Evolutionary conservation across 2,888 invertebrate genomes (phyloP).

Genomic region (Andrena marginata): DNA sequence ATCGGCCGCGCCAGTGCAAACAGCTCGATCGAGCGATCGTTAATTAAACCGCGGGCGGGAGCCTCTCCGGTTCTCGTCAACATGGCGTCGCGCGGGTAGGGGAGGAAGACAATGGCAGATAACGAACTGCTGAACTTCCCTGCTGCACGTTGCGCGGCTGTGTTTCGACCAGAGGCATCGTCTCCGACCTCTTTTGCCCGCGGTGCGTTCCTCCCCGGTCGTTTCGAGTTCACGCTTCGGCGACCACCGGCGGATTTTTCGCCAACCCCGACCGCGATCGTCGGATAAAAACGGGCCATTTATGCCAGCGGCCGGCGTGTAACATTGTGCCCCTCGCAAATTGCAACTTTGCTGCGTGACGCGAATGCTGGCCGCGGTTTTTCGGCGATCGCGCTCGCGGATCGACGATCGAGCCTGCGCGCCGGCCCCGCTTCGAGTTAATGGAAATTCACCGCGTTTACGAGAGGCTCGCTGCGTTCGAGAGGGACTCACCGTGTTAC

Average conservation of each 20-base stretch:
- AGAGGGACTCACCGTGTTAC: too few species aligned
- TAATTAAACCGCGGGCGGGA: conserved; percentile 68
- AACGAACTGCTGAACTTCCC: conserved; percentile 35
- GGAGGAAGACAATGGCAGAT: conserved; percentile 66
- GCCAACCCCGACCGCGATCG: conserved; percentile 31
- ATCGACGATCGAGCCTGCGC: background rate
- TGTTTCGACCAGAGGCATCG: conserved; percentile 42
- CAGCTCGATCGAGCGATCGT: conserved; percentile 61
- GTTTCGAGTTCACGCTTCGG: conserved; percentile 52
- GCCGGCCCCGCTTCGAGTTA: too few species aligned
- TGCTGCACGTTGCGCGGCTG: conserved; percentile 25
- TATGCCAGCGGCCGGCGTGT: conserved; percentile 17
- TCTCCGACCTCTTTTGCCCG: conserved; percentile 49
- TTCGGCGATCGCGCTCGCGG: background rate
- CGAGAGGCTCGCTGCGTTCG: too few species aligned
- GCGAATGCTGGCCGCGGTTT: background rate
- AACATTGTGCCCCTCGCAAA: conserved; percentile 16
- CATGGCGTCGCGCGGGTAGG: conserved; percentile 47
- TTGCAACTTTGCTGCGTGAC: conserved; percentile 23
- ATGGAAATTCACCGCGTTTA: too few species aligned
- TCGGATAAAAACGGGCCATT: conserved; percentile 43
- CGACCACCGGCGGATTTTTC: conserved; percentile 53
- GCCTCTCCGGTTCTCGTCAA: conserved; percentile 33
- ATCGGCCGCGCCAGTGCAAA: conserved; percentile 48
- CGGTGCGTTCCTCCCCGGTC: conserved; percentile 18